A percentile compares a stretch with the other conserved stretches of the same genome.
Conservation (phyloP, 2,797 vertebrate genomes). For the Hylomyscus alleni region DNA sequence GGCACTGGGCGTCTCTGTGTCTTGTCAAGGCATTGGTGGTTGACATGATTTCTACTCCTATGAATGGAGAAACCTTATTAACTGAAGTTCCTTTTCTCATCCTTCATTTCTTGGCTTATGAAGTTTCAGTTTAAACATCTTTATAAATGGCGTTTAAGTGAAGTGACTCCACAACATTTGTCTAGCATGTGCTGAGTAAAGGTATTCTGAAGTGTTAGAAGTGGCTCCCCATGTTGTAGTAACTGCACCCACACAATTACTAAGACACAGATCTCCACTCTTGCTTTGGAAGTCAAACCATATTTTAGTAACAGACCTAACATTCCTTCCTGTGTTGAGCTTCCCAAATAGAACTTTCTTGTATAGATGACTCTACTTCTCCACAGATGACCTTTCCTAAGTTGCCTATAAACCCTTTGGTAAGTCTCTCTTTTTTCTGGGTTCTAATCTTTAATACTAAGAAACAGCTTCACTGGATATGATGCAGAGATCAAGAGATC, state of each 20-base stretch:
- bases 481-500: not conserved
- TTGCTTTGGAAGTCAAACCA: constrained; percentile 22
- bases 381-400: not conserved
- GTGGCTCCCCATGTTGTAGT: not conserved
- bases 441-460: constrained; percentile 22
- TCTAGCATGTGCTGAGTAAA: not conserved
- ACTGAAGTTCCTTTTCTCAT: not conserved
- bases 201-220: not conserved
- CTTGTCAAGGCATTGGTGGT: not conserved
- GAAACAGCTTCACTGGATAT: not conserved
- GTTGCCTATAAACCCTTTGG: constrained; percentile 38
- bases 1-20: not conserved
- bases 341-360: constrained; percentile 34
- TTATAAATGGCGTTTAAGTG: not conserved
- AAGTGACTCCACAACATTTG: not conserved
- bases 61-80: constrained; percentile 30
- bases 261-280: constrained; percentile 10
- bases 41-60: not conserved
- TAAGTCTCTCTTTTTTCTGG: not conserved
- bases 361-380: not conserved
- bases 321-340: constrained; percentile 41
- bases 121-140: not conserved
- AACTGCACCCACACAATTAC: not conserved
- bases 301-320: constrained; percentile 50
- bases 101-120: not conserved